Evolutionary conservation across 2,797 vertebrate genomes (phyloP), one percentile per base, ranked within the genome.

Genomic region (Sylvia borin): DNA sequence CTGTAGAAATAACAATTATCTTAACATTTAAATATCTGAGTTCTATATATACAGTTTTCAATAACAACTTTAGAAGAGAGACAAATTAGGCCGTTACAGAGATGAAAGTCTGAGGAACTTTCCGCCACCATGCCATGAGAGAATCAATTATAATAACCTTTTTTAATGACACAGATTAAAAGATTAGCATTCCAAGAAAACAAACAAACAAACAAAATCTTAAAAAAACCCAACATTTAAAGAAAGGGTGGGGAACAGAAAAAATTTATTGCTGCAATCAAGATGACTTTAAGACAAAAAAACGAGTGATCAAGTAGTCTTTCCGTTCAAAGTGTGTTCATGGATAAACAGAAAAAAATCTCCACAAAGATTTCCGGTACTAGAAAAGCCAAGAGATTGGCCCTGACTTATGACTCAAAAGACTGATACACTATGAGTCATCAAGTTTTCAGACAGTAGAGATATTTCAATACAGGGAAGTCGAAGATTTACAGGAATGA

Each of bases 371-470:
- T 91, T 89, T 87, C 92, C 27, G 15, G 86, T 87, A 66, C 76
- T 84, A 84, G 85, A 92, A 92, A 97, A 97, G 96, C 96, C 97
- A 97, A 4, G 7, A 85, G 75, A 91, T 6, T 73, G 65, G 72
- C 70, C 73, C 61, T 34, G 18, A 87, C 36, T 94, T 92, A 64
- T 70, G 81, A 85, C 83, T 87, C 53, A 67, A 85, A 90, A 91
- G 67, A 85, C 66, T 83, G 91, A 93, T 91, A 96, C 80, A 91
- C 75, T 91, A 57, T 94, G 93, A 96, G 72, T 97, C 96, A 97
- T 90, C 93, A 93, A 43, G 57, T 90, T 95, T 96, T 85, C 84
- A 89, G 75, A 83, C 42, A 47, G 55, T 12, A 85, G 34, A 71
- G 72, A 75, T 71, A 40, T 83, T 94, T 91, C 61, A 80, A 16